Evolutionary conservation across 2,797 vertebrate species (phyloP).

Genomic region (Xenopus petersii): DNA sequence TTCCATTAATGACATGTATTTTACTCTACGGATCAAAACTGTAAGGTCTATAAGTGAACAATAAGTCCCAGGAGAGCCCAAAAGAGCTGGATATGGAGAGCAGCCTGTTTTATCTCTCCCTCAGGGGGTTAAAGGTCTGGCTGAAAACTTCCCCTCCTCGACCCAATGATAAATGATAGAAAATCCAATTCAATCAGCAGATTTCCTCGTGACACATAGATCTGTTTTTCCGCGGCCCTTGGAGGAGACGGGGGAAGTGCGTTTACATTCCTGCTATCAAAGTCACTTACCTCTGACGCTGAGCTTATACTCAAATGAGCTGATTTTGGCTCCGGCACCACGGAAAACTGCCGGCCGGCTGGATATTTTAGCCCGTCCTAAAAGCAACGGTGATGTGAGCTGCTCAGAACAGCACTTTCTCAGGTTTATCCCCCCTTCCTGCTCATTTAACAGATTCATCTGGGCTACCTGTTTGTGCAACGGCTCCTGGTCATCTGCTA

Average conservation of each 20-base stretch:
- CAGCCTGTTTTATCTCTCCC: too few relatives aligned
- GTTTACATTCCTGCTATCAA: conserved; percentile 31
- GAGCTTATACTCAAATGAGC: conserved; percentile 5
- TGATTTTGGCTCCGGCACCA: conserved; percentile 7
- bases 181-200: conserved; percentile 18
- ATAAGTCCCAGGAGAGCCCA: too few relatives aligned
- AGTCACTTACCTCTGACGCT: conserved; percentile 22
- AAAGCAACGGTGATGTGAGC: not conserved
- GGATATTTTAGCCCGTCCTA: not conserved
- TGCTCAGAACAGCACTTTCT: too few relatives aligned
- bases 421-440: too few relatives aligned
- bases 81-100: too few relatives aligned
- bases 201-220: not conserved
- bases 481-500: too few relatives aligned
- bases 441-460: too few relatives aligned
- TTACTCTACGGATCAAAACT: too few relatives aligned
- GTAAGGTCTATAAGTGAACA: too few relatives aligned
- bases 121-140: conserved; percentile 8
- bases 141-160: not conserved
- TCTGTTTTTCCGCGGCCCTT: conserved; percentile 7
- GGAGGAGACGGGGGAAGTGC: conserved; percentile 16
- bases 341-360: conserved; percentile 9
- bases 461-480: too few relatives aligned
- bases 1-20: too few relatives aligned
- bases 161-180: not conserved